Evolutionary conservation across 2,888 invertebrate genomes (phyloP), one percentile per base, ranked within the genome.

Genomic region (Metalampra italica): DNA sequence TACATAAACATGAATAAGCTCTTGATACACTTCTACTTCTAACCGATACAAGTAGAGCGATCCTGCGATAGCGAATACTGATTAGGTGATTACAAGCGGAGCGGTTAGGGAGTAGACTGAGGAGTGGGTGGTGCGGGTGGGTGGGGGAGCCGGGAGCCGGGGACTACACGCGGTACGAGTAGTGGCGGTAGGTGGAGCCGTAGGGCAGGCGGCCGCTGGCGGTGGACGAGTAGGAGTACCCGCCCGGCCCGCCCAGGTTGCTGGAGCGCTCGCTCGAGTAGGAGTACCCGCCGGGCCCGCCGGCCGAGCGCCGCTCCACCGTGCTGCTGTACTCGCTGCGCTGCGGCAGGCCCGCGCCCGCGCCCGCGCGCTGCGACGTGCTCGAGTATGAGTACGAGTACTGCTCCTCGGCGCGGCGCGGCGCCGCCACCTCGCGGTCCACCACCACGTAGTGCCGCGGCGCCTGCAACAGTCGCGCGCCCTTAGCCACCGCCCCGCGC

Each of bases 361-460:
- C 65, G 50, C 56, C 52, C 68, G 90, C 77, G 62, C 88, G 84
- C 79, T 90, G 81, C 75, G 91, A 90, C 64, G 91, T 90, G 80
- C 93, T 92, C 80, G 91, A 89, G 91, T 95, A 95, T 62, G 95
- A 93, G 91, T 95, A 96, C 67, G 95, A 95, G 91, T 96, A 96
- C 90, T 95, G 94, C 90, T 95, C 92, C 82, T 95, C 94, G 81
- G 95, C 94, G 66, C 94, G 93, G 78, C 92, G 91, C 51, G 92
- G 91, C 67, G 91, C 91, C 73, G 91, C 86, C 71, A 93, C 93
- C 68, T 93, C 92, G 79, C 95, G 95, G 84, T 93, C 93, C 82
- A 95, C 94, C 90, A 95, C 93, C 91, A 95, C 95, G 92, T 95
- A 94, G 85, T 96, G 94, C 72, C 96, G 95, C 90, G 94, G 96